Base-by-base conservation (phyloP, 2,113 vertebrate species). In the Nymphicus hollandicus region DNA sequence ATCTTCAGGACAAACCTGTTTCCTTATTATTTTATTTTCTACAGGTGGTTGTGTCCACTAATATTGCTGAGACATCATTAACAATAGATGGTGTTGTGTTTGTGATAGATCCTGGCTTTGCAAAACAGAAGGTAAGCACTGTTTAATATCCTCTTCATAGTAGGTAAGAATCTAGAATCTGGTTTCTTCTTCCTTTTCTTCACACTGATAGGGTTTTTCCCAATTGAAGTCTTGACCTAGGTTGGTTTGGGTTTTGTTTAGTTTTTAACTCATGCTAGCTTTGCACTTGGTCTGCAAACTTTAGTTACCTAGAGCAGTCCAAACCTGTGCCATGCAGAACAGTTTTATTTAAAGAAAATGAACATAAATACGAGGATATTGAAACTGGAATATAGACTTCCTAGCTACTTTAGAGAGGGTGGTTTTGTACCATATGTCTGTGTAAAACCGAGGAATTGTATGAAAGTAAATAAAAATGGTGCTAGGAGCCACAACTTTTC, bases 21-120 rank as follows among this genome's bases (percentile, higher is more conserved):
- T 58, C 56, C 33, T 58, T 58, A 58, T 13, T 35, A 16, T 65
- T 65, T 39, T 93, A 22, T 94, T 84, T 65, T 88, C 14, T 60
- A 93, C 96, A 99, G 99, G 99, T 99, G 28, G 99, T 99, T 64
- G 99, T 99, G 88, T 99, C 99, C 66, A 99, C 99, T 95, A 99
- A 99, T 96, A 99, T 99, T 56, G 99, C 99, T 5, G 99, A 99
- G 97, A 99, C 99, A 9, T 99, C 99, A 77, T 98, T 99, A 97
- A 99, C 99, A 97, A 99, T 99, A 95, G 99, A 99, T 64, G 99
- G 99, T 8, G 99, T 99, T 81, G 99, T 99, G 80, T 99, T 99
- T 98, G 99, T 99, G 96, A 99, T 99, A 95, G 99, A 99, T 98
- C 99, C 99, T 47, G 99, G 99, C 94, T 99, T 99, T 98, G 99